A percentile compares a stretch with the other conserved stretches of the same genome.
Conservation (phyloP, 2,113 vertebrate species). For the Pachypanchax playfairii region DNA sequence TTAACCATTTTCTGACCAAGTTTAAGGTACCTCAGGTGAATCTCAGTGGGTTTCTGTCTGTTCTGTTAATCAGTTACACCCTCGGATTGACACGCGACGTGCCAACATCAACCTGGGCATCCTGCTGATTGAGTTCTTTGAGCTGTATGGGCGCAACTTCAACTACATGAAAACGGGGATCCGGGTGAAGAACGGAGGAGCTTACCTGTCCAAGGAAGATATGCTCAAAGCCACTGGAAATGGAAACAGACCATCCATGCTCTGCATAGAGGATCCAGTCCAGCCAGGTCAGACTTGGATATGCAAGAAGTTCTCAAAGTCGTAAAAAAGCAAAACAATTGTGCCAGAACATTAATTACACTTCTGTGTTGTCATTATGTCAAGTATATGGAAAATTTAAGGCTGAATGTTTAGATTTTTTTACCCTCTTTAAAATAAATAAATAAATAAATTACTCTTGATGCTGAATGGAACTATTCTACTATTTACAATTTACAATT, state of each 20-base stretch:
- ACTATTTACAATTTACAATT: too few species aligned
- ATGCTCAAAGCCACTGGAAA: conserved; percentile 91
- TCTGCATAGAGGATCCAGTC: conserved; percentile 95
- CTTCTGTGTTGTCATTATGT: neutral
- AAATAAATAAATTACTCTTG: too few species aligned
- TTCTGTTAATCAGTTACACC: conserved; percentile 85
- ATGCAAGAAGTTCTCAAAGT: too few species aligned
- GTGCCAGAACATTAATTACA: too few species aligned
- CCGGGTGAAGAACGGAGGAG: conserved; percentile 93
- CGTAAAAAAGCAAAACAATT: too few species aligned
- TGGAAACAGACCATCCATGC: conserved; percentile 94
- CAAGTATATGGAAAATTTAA: too few species aligned
- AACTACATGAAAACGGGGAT: conserved; percentile 98
- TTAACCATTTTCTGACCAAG: too few species aligned
- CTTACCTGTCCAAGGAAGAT: conserved; percentile 94
- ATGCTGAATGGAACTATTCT: too few species aligned
- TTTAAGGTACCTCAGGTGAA: too few species aligned
- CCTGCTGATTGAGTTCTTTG: conserved; percentile 98
- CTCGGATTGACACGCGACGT: conserved; percentile 91
- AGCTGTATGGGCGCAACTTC: conserved; percentile 95
- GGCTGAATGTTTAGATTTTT: too few species aligned
- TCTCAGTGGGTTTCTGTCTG: neutral
- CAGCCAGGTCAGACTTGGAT: conserved; percentile 83
- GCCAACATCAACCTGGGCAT: conserved; percentile 94
- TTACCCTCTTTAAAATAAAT: too few species aligned